phyloP scores from a whole-genome alignment of 2,888 invertebrate genomes.

The Lucinisca nassula region DNA sequence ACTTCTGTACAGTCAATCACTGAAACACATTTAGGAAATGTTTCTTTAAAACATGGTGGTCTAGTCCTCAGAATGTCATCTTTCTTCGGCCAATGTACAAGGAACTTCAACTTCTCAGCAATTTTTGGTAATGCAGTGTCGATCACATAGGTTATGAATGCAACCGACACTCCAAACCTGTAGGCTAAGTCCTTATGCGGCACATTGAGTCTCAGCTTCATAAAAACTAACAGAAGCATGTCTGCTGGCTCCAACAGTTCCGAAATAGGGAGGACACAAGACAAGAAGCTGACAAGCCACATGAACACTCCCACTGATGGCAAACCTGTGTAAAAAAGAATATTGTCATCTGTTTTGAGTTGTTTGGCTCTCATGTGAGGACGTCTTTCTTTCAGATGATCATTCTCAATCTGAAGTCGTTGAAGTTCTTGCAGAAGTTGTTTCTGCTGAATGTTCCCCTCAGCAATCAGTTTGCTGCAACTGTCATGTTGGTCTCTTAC shows the following conservation, averaged over 20 bases:
- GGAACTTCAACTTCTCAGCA: slow-evolving; percentile 32
- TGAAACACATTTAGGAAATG: slow-evolving; percentile 27
- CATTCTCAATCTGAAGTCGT: slow-evolving; percentile 6
- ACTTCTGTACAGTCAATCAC: slow-evolving; percentile 56
- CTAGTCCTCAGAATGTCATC: slow-evolving; percentile 19
- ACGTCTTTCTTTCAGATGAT: slow-evolving; percentile 1
- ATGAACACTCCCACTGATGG: background rate
- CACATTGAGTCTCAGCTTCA: slow-evolving; percentile 47
- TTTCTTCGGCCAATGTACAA: slow-evolving; percentile 53
- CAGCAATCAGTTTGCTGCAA: slow-evolving; percentile 23
- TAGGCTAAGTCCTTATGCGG: slow-evolving; percentile 46
- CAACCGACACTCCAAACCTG: slow-evolving; percentile 22
- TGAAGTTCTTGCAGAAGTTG: background rate
- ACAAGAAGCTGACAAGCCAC: slow-evolving; percentile 2
- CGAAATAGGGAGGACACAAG: background rate
- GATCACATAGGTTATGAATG: slow-evolving; percentile 24
- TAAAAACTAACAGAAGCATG: slow-evolving; percentile 33
- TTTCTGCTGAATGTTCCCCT: background rate
- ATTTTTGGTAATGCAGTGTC: slow-evolving; percentile 23
- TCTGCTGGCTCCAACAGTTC: background rate
- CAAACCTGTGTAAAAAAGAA: background rate
- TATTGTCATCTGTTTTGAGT: background rate
- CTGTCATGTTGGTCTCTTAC: slow-evolving; percentile 6
- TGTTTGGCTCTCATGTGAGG: background rate
- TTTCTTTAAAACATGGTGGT: slow-evolving; percentile 33